A percentile compares a stretch with the other conserved stretches of the same genome.
Evolutionary conservation across 1,140 invertebrate species (phyloP).

Genomic region (Nomia melanderi): DNA sequence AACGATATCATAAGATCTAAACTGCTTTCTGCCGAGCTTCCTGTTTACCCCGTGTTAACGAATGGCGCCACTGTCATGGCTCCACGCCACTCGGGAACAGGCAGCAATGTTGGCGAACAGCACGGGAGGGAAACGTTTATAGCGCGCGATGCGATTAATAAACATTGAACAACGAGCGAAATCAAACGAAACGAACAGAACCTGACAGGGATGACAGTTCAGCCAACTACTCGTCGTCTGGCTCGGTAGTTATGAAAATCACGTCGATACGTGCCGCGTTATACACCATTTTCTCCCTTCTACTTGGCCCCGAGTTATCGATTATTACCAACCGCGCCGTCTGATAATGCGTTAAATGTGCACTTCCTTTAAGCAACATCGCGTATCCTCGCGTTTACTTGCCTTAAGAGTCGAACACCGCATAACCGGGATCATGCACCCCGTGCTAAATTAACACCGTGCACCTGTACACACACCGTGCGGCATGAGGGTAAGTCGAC

Average conservation of each 20-base stretch:
- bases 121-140: constrained; percentile 28
- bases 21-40: background rate
- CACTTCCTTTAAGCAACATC: constrained; percentile 43
- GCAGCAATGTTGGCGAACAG: constrained; percentile 20
- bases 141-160: constrained; percentile 34
- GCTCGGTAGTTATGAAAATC: constrained; percentile 44
- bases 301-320: constrained; percentile 57
- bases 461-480: background rate
- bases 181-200: background rate
- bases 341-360: constrained; percentile 63
- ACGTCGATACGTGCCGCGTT: constrained; percentile 44
- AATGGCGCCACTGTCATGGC: constrained; percentile 16
- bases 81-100: background rate
- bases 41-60: background rate
- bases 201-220: constrained; percentile 8
- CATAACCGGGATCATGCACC: background rate
- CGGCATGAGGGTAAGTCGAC: constrained; percentile 26
- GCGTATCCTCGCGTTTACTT: constrained; percentile 14
- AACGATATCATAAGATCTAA: constrained; percentile 36
- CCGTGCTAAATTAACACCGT: constrained; percentile 13
- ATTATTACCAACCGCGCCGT: constrained; percentile 60
- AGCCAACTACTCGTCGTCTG: background rate
- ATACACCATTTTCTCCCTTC: constrained; percentile 60
- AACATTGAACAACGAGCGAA: background rate
- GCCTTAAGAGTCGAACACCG: constrained; percentile 17